Base-by-base conservation (phyloP, 2,888 invertebrate species). In the Steinernema hermaphroditum region DNA sequence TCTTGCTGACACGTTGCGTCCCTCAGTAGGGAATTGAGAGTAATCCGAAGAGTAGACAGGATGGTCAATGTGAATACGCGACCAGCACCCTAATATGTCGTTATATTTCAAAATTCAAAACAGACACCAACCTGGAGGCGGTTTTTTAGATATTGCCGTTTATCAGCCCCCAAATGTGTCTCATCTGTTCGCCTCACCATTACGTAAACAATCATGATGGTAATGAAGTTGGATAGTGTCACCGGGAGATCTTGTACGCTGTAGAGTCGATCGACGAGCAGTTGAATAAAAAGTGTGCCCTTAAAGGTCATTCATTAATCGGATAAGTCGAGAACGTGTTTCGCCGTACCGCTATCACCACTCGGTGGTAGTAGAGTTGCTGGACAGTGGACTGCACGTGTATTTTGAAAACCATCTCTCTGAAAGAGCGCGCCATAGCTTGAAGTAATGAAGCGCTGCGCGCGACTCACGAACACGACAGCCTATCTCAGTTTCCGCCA, bases 291-390 rank as follows among this genome's bases (percentile, higher is more conserved):
- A 54, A 54, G 54, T 27, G 27, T 54, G 22, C 54, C 54, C 54
- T 54, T 54, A 4, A 54, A 27, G 54, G 19, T 8, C 12, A 6
- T 27, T 6, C 14, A 4, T 54, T 27, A 27, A 27, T 12, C 16
- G 6, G 2, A 27, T 2, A 22, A 14, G 19, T 22, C n/a, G 4
- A 54, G 24, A 54, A 54, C 6, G 54, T 9, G n/a, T 19, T 4
- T 2, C 22, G 4, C 6, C 54, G 22, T 22, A 54, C 54, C 54
- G 19, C 54, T 24, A 54, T 54, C 24, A 54, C 27, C 4, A 27
- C 54, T 27, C 54, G 22, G 19, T 54, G 54, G 54, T 54, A 27
- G 27, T 54, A 54, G 14, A 54, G 54, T 16, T 54, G 54, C 27
- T 54, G 54, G 19, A 54, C 27, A 8, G 54, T 54, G 6, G 14